Conservation (phyloP, 2,888 invertebrate species). For the Acronicta psi region DNA sequence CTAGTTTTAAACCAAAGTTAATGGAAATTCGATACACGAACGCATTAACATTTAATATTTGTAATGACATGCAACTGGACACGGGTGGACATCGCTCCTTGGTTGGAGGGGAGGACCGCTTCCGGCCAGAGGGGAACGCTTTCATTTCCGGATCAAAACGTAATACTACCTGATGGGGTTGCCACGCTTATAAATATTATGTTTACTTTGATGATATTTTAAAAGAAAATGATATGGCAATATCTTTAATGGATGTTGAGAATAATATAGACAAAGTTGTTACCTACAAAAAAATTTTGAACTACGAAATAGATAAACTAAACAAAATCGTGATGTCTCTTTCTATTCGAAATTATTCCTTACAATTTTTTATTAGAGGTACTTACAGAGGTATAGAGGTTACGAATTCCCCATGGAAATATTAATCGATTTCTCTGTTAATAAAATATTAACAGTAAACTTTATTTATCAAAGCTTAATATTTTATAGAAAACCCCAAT, state of each 20-base stretch:
- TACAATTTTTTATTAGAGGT: no score
- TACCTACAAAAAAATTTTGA: no score
- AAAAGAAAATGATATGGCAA: slow-evolving; percentile 7
- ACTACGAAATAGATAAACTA: no score
- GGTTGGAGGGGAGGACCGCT: slow-evolving; percentile 65
- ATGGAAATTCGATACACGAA: slow-evolving; percentile 58
- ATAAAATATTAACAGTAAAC: no score
- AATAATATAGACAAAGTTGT: no score
- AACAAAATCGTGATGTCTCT: no score
- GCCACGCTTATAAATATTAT: slow-evolving; percentile 19
- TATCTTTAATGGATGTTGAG: not conserved
- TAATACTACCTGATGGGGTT: slow-evolving; percentile 51
- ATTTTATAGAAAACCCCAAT: no score
- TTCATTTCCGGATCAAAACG: slow-evolving; percentile 67
- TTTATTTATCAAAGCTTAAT: no score
- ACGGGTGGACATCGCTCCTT: slow-evolving; percentile 69
- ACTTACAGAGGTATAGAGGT: no score
- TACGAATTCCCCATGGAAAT: no score
- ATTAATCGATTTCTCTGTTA: no score
- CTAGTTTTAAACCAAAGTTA: slow-evolving; percentile 18
- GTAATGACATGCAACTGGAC: slow-evolving; percentile 51
- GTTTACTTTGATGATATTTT: slow-evolving; percentile 25
- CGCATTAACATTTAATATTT: slow-evolving; percentile 45
- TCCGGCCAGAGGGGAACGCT: slow-evolving; percentile 71
- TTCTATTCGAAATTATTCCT: no score